Conservation (phyloP, 2,888 invertebrate genomes). For the Mythimna impura region DNA sequence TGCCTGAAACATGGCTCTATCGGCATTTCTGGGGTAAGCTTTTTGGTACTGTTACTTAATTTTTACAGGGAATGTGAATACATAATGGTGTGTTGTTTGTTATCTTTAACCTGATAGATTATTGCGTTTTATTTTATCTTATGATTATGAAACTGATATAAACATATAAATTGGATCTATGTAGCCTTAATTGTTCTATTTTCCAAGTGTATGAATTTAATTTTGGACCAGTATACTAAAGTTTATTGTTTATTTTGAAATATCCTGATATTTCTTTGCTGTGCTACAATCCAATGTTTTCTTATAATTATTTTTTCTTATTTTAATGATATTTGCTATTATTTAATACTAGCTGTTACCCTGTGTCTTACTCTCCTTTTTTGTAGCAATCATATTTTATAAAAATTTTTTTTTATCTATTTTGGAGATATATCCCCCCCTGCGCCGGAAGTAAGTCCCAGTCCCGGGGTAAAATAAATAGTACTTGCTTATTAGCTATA, state of each 20-base stretch:
- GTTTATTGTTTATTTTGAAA: not conserved
- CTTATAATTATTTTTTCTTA: not conserved
- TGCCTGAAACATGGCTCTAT: constrained; percentile 80
- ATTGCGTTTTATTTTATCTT: constrained; percentile 30
- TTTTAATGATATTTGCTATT: not conserved
- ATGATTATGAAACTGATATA: constrained; percentile 7
- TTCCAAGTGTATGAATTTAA: not conserved
- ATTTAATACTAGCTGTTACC: not conserved
- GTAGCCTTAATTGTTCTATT: not conserved
- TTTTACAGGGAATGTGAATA: constrained; percentile 3
- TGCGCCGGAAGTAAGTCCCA: too few relatives aligned
- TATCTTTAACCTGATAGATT: constrained; percentile 30
- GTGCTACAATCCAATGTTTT: not conserved
- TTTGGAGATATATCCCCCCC: too few relatives aligned
- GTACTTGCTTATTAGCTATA: too few relatives aligned
- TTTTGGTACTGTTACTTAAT: constrained; percentile 25
- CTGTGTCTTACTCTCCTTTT: too few relatives aligned
- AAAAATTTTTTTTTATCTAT: too few relatives aligned
- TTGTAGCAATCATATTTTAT: too few relatives aligned
- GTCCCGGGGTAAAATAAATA: too few relatives aligned
- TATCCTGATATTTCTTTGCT: not conserved
- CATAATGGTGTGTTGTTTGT: constrained; percentile 7
- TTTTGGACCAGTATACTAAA: not conserved
- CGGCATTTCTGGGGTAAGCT: constrained; percentile 80
- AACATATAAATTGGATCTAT: not conserved